These are phyloP conservation scores for Enhydra lutris DNA, from an alignment of 2,113 vertebrate genomes.

Conservation along the genomic window DNA sequence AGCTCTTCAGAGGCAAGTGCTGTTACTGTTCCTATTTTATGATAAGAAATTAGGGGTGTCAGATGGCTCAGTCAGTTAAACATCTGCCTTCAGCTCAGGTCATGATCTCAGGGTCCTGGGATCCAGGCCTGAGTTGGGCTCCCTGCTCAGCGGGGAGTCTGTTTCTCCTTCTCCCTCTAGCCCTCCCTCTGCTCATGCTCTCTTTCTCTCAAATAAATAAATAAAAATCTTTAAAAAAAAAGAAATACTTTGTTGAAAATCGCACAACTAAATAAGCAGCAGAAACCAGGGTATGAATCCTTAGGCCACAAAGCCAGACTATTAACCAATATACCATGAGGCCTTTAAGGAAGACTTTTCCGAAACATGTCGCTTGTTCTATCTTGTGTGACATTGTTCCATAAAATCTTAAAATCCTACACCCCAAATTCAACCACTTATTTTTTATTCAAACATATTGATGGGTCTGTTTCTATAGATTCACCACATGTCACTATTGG, in stretches of 20 bases:
- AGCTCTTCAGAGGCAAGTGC: not conserved
- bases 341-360: not conserved
- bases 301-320: not conserved
- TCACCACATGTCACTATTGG: not conserved
- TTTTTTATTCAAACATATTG: conserved; percentile 14
- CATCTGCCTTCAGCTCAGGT: not conserved
- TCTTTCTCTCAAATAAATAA: not conserved
- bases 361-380: not conserved
- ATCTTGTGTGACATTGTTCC: not conserved
- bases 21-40: not conserved
- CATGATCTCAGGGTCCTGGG: not conserved
- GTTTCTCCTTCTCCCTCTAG: not conserved
- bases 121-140: not conserved
- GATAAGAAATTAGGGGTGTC: not conserved
- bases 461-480: conserved; percentile 14
- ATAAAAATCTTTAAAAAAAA: not conserved
- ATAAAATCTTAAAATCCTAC: not conserved
- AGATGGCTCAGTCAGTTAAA: not conserved
- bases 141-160: not conserved
- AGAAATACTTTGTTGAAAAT: not conserved
- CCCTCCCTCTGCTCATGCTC: not conserved
- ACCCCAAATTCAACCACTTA: conserved; percentile 22
- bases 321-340: not conserved
- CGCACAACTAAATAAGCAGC: not conserved
- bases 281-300: conserved; percentile 15